A percentile compares a stretch with the other conserved stretches of the same genome.
phyloP scores from a whole-genome alignment of 2,888 invertebrate genomes.

The Neoaliturus tenellus region DNA sequence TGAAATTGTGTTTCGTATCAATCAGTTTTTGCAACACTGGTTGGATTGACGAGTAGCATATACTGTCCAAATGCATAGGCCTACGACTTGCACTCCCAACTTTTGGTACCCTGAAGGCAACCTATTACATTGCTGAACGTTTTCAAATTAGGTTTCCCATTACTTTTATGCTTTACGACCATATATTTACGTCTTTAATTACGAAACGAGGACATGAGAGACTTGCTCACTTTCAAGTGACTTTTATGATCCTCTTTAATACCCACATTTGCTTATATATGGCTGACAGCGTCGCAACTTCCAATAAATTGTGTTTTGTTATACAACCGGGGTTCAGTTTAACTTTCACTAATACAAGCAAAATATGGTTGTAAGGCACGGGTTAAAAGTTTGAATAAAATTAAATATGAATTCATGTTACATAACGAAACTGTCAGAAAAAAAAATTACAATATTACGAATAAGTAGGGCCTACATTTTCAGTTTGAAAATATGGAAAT shows the following conservation, averaged over 20 bases:
- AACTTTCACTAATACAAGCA: background rate
- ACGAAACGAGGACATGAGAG: background rate
- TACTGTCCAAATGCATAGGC: too few species aligned
- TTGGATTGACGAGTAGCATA: too few species aligned
- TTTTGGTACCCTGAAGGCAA: too few species aligned
- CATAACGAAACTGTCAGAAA: too few species aligned
- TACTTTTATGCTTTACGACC: background rate
- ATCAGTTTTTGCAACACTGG: too few species aligned
- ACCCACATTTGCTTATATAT: slow-evolving; percentile 1
- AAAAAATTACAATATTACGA: too few species aligned
- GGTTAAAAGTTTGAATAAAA: background rate
- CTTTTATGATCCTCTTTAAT: slow-evolving; percentile 12
- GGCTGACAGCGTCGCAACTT: background rate
- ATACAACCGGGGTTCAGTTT: background rate
- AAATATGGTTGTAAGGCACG: background rate
- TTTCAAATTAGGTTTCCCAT: background rate
- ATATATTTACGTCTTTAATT: background rate
- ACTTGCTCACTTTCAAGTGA: background rate
- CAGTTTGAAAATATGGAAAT: too few species aligned
- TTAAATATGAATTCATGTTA: too few species aligned
- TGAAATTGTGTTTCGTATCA: too few species aligned
- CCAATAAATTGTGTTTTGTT: slow-evolving; percentile 25
- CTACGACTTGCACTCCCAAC: too few species aligned
- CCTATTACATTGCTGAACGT: background rate
- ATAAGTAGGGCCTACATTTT: too few species aligned